Conservation (phyloP, 2,888 invertebrate genomes). For the Pyrocoelia pectoralis region DNA sequence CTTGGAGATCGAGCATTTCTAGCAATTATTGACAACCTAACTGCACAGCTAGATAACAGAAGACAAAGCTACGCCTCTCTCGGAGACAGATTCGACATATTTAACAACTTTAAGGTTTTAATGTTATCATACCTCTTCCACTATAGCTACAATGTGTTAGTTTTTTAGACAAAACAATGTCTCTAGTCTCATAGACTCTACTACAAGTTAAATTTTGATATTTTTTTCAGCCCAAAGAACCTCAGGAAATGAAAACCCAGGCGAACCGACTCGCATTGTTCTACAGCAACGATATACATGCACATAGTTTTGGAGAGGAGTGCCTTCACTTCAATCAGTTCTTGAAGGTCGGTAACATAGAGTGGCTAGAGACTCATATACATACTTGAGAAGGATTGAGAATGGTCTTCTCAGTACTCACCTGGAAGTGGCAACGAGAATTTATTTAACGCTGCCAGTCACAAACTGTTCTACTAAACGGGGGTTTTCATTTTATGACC, state of each 20-base stretch:
- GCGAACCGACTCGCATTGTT: constrained; percentile 4
- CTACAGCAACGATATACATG: neutral
- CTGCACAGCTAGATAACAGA: neutral
- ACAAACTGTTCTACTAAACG: constrained; percentile 7
- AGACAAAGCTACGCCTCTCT: neutral
- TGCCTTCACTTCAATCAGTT: constrained; percentile 6
- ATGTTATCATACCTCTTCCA: neutral
- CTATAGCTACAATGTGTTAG: neutral
- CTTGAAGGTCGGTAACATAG: constrained; percentile 3
- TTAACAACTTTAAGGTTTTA: neutral
- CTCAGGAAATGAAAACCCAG: constrained; percentile 4
- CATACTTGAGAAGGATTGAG: neutral
- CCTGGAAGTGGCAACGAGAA: neutral
- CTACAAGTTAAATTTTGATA: constrained; percentile 2
- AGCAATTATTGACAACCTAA: neutral
- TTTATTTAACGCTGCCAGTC: too few relatives aligned
- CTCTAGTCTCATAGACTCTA: neutral
- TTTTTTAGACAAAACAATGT: neutral
- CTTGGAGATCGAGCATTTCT: too few relatives aligned
- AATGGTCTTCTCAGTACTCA: neutral
- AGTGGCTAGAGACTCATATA: neutral
- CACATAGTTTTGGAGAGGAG: neutral
- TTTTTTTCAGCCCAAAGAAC: neutral
- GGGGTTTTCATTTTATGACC: constrained; percentile 10
- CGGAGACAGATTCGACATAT: neutral